Evolutionary conservation across 2,888 invertebrate genomes (phyloP).

Genomic region (Drosophila basisetae): DNA sequence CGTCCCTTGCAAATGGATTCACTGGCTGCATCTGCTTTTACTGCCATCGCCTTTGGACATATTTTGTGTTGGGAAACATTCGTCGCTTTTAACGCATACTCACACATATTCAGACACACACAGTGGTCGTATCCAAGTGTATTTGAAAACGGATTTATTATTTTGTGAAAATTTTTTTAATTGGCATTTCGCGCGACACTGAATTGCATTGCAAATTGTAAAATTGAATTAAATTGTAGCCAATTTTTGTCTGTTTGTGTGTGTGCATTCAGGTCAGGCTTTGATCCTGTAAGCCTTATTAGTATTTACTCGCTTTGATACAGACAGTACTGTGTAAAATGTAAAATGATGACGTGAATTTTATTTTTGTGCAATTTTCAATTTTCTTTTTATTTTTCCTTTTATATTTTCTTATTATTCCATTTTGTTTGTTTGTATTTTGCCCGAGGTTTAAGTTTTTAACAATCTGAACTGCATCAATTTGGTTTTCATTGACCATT

Average conservation of each 20-base stretch:
- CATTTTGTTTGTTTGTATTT: conserved; percentile 14
- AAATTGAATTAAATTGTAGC: conserved; percentile 71
- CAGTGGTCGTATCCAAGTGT: conserved; percentile 33
- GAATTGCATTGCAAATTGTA: conserved; percentile 48
- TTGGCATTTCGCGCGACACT: conserved; percentile 41
- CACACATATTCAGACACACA: background rate
- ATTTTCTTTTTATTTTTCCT: conserved; percentile 11
- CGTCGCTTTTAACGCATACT: conserved; percentile 21
- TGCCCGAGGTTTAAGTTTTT: conserved; percentile 18
- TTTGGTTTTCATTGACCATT: conserved; percentile 1
- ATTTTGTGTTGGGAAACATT: conserved; percentile 41
- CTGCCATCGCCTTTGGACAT: conserved; percentile 20
- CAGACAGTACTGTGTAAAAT: conserved; percentile 22
- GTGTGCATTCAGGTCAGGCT: conserved; percentile 10
- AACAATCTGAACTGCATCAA: conserved; percentile 7
- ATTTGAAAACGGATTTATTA: conserved; percentile 67
- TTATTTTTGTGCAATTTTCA: conserved; percentile 22
- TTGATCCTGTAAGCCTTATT: conserved; percentile 62
- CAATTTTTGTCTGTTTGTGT: conserved; percentile 41
- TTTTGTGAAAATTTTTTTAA: conserved; percentile 68
- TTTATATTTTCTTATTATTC: conserved; percentile 16
- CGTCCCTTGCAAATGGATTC: background rate
- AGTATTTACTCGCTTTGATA: conserved; percentile 44
- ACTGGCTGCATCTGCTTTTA: conserved; percentile 31
- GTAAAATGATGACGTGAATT: conserved; percentile 35